phyloP scores from a whole-genome alignment of 2,797 vertebrate genomes.

The Echiichthys vipera region DNA sequence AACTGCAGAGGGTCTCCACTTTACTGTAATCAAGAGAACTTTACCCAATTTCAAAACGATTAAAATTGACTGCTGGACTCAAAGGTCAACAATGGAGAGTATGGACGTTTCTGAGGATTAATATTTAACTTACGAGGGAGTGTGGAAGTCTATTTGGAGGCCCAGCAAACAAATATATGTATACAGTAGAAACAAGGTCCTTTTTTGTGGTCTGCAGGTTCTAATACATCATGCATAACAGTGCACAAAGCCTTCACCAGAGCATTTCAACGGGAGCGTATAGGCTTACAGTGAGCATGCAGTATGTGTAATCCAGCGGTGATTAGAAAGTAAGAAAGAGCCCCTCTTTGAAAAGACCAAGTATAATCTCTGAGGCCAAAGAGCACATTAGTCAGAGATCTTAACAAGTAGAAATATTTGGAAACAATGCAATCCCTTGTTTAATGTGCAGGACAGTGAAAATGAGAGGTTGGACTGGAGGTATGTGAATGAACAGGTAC shows the following conservation, averaged over 20 bases:
- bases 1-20: background rate
- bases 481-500: constrained; percentile 5
- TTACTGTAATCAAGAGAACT: constrained; percentile 32
- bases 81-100: background rate
- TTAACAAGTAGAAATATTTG: constrained; percentile 67
- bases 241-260: background rate
- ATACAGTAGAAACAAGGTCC: background rate
- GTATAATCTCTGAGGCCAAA: constrained; percentile 66
- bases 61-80: constrained; percentile 4
- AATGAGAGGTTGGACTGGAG: constrained; percentile 23
- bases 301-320: constrained; percentile 24
- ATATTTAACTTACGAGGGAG: background rate
- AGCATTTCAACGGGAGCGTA: constrained; percentile 13
- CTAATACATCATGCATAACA: background rate
- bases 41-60: constrained; percentile 21
- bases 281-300: constrained; percentile 24
- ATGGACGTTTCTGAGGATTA: background rate
- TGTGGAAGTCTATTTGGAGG: background rate
- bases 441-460: constrained; percentile 23
- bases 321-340: constrained; percentile 55
- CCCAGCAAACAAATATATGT: background rate
- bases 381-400: constrained; percentile 56
- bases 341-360: constrained; percentile 46
- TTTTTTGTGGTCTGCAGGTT: background rate
- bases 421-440: constrained; percentile 70